phyloP scores from a whole-genome alignment of 1,140 invertebrate species.

The Brachionus angularis region DNA sequence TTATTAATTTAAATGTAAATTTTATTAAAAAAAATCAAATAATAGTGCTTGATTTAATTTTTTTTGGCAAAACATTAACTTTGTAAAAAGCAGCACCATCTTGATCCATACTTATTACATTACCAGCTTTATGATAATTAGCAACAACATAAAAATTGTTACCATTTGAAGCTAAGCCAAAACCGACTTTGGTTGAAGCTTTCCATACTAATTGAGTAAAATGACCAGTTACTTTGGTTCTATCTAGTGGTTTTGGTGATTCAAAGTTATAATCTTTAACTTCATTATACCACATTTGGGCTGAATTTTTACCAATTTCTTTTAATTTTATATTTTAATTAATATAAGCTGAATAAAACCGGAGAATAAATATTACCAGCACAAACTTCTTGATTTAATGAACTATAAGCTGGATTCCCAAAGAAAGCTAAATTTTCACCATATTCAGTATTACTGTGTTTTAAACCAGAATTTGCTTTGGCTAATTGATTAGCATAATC shows the following conservation, averaged over 20 bases:
- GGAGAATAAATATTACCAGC: not conserved
- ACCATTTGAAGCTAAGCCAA: constrained; percentile 3
- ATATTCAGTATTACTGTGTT: not conserved
- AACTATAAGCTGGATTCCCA: not conserved
- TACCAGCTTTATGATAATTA: constrained; percentile 7
- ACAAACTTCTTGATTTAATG: not conserved
- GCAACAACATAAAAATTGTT: not conserved
- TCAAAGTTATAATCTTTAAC: not conserved
- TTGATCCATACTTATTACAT: no score
- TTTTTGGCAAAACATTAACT: no score
- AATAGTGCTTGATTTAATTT: no score
- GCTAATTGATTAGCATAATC: not conserved
- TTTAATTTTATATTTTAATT: not conserved
- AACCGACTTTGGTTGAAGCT: not conserved
- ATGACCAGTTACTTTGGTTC: constrained; percentile 6
- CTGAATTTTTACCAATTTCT: not conserved
- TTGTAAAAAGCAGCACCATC: no score
- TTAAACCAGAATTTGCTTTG: not conserved
- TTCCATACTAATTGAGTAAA: constrained; percentile 39
- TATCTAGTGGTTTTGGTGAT: not conserved
- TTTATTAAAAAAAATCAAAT: no score
- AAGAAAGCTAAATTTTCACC: constrained; percentile 35
- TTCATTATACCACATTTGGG: not conserved
- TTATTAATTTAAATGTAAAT: no score
- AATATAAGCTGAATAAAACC: no score